phyloP scores from a whole-genome alignment of 1,140 invertebrate genomes.

The Anthonomus grandis region DNA sequence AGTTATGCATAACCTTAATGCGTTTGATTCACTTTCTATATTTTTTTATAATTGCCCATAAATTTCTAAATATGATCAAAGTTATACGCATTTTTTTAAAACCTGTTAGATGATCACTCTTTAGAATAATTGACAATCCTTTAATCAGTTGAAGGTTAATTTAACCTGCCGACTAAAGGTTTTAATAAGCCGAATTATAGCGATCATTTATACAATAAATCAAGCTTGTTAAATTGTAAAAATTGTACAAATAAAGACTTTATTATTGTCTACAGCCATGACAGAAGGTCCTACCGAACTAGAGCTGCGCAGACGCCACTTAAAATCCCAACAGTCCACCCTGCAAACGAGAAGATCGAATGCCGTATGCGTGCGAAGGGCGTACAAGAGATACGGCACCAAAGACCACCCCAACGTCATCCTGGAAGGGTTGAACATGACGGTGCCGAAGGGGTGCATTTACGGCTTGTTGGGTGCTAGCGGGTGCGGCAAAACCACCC shows the following conservation, averaged over 20 bases:
- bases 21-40: no score
- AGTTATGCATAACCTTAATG: no score
- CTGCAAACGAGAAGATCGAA: conserved; percentile 69
- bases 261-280: conserved; percentile 1
- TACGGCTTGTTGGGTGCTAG: conserved; percentile 82
- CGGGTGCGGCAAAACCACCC: conserved; percentile 80
- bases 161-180: neutral
- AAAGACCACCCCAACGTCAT: conserved; percentile 79
- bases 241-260: neutral
- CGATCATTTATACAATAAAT: neutral
- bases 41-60: no score
- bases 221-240: neutral
- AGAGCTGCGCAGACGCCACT: conserved; percentile 39
- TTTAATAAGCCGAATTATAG: neutral
- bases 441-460: conserved; percentile 88
- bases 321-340: conserved; percentile 62
- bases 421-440: conserved; percentile 83
- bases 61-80: no score
- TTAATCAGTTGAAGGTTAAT: neutral
- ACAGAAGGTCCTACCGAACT: conserved; percentile 37
- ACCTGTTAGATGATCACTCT: neutral
- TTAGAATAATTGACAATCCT: neutral
- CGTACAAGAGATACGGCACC: conserved; percentile 83
- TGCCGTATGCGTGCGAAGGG: conserved; percentile 77
- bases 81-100: no score